Conservation (phyloP, 2,113 vertebrate genomes). For the Daboia siamensis region DNA sequence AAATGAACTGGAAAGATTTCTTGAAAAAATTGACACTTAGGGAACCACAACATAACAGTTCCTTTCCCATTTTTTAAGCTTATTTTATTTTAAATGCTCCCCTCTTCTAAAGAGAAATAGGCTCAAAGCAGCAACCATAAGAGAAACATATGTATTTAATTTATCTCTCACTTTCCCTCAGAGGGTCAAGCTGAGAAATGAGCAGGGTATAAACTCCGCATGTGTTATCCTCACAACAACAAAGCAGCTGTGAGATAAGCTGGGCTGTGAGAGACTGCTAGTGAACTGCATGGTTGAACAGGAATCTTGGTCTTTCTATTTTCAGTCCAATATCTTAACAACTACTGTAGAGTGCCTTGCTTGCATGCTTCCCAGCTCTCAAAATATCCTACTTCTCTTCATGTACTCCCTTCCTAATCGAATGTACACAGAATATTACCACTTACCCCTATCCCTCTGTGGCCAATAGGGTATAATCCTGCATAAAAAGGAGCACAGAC, state of each 20-base stretch:
- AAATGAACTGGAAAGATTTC: neutral
- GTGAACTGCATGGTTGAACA: neutral
- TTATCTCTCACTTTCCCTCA: neutral
- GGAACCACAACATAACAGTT: neutral
- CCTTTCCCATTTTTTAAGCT: neutral
- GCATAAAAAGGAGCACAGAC: slow-evolving; percentile 75
- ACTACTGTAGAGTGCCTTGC: neutral
- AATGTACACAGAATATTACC: neutral
- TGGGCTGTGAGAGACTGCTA: neutral
- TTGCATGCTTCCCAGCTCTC: neutral
- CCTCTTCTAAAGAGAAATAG: neutral
- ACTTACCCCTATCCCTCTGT: neutral
- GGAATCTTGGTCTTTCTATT: neutral
- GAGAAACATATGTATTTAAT: neutral
- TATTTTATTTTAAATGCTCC: neutral
- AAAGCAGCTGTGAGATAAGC: neutral
- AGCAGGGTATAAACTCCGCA: neutral
- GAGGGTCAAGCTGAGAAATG: neutral
- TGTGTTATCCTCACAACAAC: neutral
- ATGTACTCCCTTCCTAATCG: neutral
- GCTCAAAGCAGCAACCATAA: neutral
- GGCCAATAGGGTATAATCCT: slow-evolving; percentile 25
- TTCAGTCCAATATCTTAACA: neutral
- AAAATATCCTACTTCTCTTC: neutral
- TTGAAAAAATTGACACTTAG: neutral